phyloP scores from a whole-genome alignment of 2,888 invertebrate genomes.

The Dryobotodes eremita region DNA sequence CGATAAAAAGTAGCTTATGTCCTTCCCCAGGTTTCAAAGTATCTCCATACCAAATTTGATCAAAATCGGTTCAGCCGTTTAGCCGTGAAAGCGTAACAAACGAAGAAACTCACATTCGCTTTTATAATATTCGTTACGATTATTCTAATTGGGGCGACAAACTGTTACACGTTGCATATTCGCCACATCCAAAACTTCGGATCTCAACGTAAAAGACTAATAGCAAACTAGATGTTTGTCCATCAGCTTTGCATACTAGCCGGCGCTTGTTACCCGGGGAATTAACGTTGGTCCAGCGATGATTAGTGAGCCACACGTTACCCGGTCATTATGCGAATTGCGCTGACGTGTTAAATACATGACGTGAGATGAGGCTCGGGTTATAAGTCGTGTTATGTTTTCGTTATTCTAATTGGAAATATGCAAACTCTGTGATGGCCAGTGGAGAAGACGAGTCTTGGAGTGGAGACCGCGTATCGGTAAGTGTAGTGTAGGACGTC shows the following conservation, averaged over 20 bases:
- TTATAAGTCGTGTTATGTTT: not conserved
- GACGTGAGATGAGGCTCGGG: conserved; percentile 14
- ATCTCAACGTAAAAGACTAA: conserved; percentile 79
- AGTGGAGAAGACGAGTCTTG: not conserved
- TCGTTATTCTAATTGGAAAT: not conserved
- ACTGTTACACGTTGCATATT: too few relatives aligned
- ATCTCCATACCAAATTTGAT: too few relatives aligned
- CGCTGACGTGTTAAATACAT: conserved; percentile 52
- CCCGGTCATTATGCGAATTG: conserved; percentile 47
- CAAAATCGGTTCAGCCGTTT: too few relatives aligned
- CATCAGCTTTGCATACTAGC: conserved; percentile 85
- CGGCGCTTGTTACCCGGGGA: conserved; percentile 81
- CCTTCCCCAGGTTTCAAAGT: too few relatives aligned
- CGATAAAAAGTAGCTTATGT: too few relatives aligned
- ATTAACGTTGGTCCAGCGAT: conserved; percentile 73
- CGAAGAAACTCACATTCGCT: too few relatives aligned
- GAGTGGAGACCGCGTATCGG: not conserved
- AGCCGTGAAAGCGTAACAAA: too few relatives aligned
- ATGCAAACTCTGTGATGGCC: not conserved
- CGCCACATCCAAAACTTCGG: conserved; percentile 66
- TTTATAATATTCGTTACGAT: too few relatives aligned
- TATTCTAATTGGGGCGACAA: too few relatives aligned
- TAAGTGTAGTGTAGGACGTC: not conserved
- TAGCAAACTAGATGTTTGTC: conserved; percentile 83
- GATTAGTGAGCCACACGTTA: conserved; percentile 69